Percentiles rank a stretch among this genome's conserved stretches.
Conservation (phyloP, 2,113 vertebrate genomes). For the Herpailurus yagouaroundi region DNA sequence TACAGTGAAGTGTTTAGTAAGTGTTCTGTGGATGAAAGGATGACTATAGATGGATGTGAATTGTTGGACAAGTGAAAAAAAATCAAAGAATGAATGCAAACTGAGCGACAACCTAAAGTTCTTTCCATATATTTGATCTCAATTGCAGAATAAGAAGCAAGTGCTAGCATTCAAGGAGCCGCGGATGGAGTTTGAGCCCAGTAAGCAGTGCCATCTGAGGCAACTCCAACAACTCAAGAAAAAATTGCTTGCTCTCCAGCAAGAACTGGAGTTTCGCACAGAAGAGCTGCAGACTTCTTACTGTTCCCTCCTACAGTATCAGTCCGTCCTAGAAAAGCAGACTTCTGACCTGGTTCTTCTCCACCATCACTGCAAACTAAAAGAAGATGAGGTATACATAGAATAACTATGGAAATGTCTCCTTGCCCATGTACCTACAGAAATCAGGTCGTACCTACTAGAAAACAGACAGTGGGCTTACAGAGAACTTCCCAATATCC, state of each 20-base stretch:
- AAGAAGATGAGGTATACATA: conserved; percentile 84
- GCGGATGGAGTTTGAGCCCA: conserved; percentile 29
- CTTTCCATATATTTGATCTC: background rate
- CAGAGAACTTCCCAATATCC: background rate
- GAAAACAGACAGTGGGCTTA: background rate
- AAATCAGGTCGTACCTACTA: background rate
- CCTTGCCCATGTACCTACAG: background rate
- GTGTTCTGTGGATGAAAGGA: background rate
- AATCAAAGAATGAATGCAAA: background rate
- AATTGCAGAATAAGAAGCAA: conserved; percentile 56
- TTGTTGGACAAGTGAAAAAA: background rate
- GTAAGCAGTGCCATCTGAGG: conserved; percentile 71
- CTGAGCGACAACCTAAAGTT: background rate
- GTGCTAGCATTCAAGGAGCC: conserved; percentile 27
- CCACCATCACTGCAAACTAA: conserved; percentile 80
- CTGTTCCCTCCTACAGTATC: conserved; percentile 82
- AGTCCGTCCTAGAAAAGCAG: conserved; percentile 75
- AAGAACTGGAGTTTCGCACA: conserved; percentile 82
- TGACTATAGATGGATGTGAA: background rate
- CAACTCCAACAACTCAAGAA: conserved; percentile 78
- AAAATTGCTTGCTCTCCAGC: conserved; percentile 77
- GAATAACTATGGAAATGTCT: background rate
- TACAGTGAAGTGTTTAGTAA: conserved; percentile 11
- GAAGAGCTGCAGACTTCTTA: conserved; percentile 76
- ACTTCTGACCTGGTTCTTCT: conserved; percentile 78